Evolutionary conservation across 2,888 invertebrate species (phyloP), one percentile per base, ranked within the genome.

Genomic region (Macropis europaea): DNA sequence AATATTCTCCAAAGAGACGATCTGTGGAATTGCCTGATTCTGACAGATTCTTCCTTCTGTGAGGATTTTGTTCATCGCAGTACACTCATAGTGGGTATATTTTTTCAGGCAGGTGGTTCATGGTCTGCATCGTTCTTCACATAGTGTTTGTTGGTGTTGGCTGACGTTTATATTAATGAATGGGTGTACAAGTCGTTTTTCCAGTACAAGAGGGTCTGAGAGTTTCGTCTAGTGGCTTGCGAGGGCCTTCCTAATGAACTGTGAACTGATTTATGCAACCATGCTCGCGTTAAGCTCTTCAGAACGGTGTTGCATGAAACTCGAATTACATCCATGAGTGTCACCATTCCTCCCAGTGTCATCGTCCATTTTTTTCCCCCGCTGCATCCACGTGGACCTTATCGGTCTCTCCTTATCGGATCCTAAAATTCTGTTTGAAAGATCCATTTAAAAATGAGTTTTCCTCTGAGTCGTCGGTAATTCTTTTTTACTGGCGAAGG

Each of bases 251-350:
- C 19, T 63, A 63, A 63, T 57, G 36, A 57, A 38, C 59, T 47
- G 62, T 24, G 59, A 57, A 63, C 45, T 63, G 62, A 63, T 63
- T 63, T 57, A 63, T 45, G 59, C 36, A 19, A 9, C 17, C 42
- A 17, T 32, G 13, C 17, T 24, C 42, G 6, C 6, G 30, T 30
- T n/a, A 11, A 13, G 11, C 9, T 9, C 43, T 26, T 43, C 11
- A 9, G 11, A 15, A 53, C 17, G 40, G 24, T 53, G 42, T 17
- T 54, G 43, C 19, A 42, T 30, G 61, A 40, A 54, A 42, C 54
- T 54, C 30, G 3, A 32, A 22, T 42, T 24, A 3, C 17, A 17
- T 36, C n/a, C 24, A 30, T 17, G 9, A 4, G n/a, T n/a, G n/a
- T n/a, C n/a, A n/a, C n/a, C n/a, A n/a, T n/a, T n/a, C n/a, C n/a